Conservation (phyloP, 2,888 invertebrate genomes). For the Eristalis arbustorum region DNA sequence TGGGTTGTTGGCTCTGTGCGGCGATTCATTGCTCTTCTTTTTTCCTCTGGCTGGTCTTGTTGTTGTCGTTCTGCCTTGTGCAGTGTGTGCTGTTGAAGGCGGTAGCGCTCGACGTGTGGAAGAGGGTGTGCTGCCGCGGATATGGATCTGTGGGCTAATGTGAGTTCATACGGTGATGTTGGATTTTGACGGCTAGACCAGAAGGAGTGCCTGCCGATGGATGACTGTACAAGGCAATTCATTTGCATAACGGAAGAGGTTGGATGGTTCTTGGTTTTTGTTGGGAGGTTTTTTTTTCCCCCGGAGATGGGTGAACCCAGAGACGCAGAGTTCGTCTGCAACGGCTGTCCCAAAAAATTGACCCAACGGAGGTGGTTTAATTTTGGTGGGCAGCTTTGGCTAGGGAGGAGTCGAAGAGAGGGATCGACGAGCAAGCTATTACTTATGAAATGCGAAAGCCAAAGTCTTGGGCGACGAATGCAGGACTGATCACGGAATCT, state of each 20-base stretch:
- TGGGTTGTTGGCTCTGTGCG: slow-evolving; percentile 38
- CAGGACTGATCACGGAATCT: no score
- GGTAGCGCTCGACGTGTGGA: slow-evolving; percentile 5
- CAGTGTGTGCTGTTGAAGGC: slow-evolving; percentile 12
- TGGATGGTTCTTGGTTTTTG: no score
- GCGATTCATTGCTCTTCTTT: background rate
- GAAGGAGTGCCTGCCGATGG: background rate
- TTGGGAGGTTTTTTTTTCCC: no score
- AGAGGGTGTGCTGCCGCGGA: background rate
- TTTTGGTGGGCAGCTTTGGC: no score
- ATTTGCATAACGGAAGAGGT: background rate
- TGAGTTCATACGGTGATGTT: slow-evolving; percentile 38
- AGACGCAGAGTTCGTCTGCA: no score
- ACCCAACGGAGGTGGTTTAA: no score
- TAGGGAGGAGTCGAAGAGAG: no score
- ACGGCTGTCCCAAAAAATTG: no score
- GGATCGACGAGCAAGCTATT: no score
- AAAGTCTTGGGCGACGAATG: no score
- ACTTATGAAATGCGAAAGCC: no score
- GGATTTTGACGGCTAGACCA: slow-evolving; percentile 22
- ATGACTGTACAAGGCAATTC: background rate
- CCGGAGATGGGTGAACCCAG: no score
- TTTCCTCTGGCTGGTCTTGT: background rate
- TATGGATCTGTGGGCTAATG: slow-evolving; percentile 4
- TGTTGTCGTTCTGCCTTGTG: slow-evolving; percentile 1